A percentile compares a stretch with the other conserved stretches of the same genome.
phyloP scores from a whole-genome alignment of 2,888 invertebrate species.

The Chrysotoxum bicinctum region DNA sequence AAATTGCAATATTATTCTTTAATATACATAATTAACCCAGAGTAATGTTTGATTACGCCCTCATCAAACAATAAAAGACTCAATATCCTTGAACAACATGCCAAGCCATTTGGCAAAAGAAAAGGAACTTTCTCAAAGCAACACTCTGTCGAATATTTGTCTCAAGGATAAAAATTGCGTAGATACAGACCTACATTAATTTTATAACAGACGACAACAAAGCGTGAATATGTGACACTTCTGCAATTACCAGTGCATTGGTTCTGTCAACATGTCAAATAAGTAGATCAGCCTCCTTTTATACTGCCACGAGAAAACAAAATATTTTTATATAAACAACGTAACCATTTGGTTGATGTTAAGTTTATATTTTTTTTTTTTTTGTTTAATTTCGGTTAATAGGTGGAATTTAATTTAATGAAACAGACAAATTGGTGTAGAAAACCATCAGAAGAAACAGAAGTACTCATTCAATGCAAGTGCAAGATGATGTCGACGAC shows the following conservation, averaged over 20 bases:
- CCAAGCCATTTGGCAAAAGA: slow-evolving; percentile 55
- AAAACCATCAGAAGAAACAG: slow-evolving; percentile 5
- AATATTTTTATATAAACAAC: background rate
- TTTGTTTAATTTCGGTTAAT: slow-evolving; percentile 18
- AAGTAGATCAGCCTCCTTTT: slow-evolving; percentile 60
- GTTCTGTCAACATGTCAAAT: slow-evolving; percentile 67
- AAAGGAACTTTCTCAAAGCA: slow-evolving; percentile 39
- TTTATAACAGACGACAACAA: slow-evolving; percentile 76
- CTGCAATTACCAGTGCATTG: slow-evolving; percentile 61
- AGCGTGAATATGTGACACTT: slow-evolving; percentile 56
- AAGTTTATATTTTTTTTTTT: background rate
- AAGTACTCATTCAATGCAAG: slow-evolving; percentile 14
- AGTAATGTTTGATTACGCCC: too few species aligned
- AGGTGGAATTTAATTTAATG: slow-evolving; percentile 35
- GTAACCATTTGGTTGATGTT: background rate
- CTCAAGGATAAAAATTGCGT: slow-evolving; percentile 80
- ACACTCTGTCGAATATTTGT: slow-evolving; percentile 56
- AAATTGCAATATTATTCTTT: too few species aligned
- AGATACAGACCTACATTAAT: slow-evolving; percentile 80
- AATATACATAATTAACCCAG: too few species aligned
- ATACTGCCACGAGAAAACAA: background rate
- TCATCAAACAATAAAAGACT: slow-evolving; percentile 19
- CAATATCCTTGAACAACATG: slow-evolving; percentile 48
- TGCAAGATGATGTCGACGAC: slow-evolving; percentile 21
- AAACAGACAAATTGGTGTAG: slow-evolving; percentile 28